A percentile compares a stretch with the other conserved stretches of the same genome.
These are phyloP conservation scores for Tiliacea aurago DNA, from an alignment of 2,888 invertebrate species.

Conservation along the genomic window DNA sequence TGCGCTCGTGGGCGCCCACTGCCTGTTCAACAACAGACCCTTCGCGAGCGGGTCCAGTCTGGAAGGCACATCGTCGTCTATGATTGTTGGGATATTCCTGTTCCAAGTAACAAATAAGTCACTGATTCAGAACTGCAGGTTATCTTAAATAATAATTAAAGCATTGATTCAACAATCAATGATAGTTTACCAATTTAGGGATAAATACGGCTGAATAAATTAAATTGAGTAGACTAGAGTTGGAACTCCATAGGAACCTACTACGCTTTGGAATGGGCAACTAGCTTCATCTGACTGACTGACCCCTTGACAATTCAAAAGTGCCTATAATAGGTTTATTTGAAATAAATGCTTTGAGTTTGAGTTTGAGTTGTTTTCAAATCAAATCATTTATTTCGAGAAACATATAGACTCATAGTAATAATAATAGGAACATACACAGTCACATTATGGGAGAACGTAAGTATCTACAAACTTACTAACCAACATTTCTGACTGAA, in stretches of 20 bases:
- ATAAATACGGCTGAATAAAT: neutral
- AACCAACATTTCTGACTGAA: neutral
- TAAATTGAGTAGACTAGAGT: neutral
- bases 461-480: neutral
- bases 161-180: neutral
- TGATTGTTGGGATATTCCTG: neutral
- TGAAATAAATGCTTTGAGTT: too few relatives aligned
- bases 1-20: slow-evolving; percentile 47
- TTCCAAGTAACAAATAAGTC: slow-evolving; percentile 5
- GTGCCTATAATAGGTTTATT: too few relatives aligned
- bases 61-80: slow-evolving; percentile 4
- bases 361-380: neutral
- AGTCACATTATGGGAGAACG: neutral
- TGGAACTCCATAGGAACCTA: too few relatives aligned
- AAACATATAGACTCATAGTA: too few relatives aligned
- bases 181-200: neutral
- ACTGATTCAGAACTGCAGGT: neutral
- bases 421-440: too few relatives aligned
- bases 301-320: too few relatives aligned
- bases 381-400: too few relatives aligned
- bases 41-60: slow-evolving; percentile 54
- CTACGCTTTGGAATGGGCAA: too few relatives aligned
- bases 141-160: neutral
- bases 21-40: slow-evolving; percentile 37
- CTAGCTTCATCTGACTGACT: too few relatives aligned